Evolutionary conservation across 1,140 invertebrate species (phyloP).

Genomic region (Solen grandis): DNA sequence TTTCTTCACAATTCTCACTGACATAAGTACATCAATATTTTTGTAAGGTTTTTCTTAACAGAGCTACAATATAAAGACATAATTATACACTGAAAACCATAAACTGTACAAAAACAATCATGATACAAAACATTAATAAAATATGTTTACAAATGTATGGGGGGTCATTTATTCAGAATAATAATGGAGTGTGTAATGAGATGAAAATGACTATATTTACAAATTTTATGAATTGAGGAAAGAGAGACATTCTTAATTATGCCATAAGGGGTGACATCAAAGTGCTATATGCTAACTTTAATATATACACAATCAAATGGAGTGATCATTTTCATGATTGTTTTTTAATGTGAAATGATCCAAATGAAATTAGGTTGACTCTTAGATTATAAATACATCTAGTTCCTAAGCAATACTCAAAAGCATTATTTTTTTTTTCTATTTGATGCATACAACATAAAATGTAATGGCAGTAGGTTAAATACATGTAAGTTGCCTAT

Average conservation of each 20-base stretch:
- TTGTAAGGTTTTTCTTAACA: slow-evolving; percentile 47
- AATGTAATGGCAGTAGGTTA: neutral
- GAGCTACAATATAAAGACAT: slow-evolving; percentile 50
- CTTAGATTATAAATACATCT: neutral
- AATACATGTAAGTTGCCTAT: neutral
- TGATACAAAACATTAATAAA: slow-evolving; percentile 56
- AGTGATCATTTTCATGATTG: neutral
- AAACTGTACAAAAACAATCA: slow-evolving; percentile 45
- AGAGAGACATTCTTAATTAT: neutral
- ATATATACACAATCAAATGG: neutral
- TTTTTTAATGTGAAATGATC: neutral
- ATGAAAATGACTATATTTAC: slow-evolving; percentile 7
- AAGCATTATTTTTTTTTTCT: too few relatives aligned
- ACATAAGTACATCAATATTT: slow-evolving; percentile 23
- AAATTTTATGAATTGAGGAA: neutral
- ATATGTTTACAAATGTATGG: slow-evolving; percentile 22
- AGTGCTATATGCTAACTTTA: slow-evolving; percentile 2
- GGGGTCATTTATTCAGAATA: slow-evolving; percentile 31
- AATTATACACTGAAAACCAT: slow-evolving; percentile 27
- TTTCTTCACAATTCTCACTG: slow-evolving; percentile 11
- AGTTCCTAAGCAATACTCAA: neutral
- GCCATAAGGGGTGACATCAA: neutral
- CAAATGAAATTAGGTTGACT: neutral
- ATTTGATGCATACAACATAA: neutral
- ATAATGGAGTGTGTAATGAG: slow-evolving; percentile 10